Base-by-base conservation (phyloP, 2,797 vertebrate species). In the Oreortyx pictus region DNA sequence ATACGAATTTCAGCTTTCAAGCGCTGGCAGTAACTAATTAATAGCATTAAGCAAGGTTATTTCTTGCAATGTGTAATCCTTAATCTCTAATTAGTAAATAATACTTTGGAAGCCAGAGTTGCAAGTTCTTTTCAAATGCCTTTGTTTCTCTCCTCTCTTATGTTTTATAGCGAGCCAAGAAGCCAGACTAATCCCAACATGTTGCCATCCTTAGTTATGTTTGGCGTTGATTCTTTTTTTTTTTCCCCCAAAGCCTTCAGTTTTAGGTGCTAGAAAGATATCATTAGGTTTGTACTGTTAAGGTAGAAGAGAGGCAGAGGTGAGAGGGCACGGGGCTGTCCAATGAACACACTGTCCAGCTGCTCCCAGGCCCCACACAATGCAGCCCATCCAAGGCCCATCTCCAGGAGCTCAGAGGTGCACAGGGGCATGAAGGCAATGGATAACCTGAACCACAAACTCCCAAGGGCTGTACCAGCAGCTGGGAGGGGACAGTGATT, bases 51-150 rank as follows among this genome's bases (percentile, higher is more conserved):
- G 52, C 64, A 57, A 84, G 67, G 74, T 74, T 92, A 74, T 84
- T 92, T 77, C 71, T 59, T 85, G 68, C 68, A 92, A 82, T 82
- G 92, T 91, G 80, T 84, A 82, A 59, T 35, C 37, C 83, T 81
- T 56, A 80, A 20, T 20, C 44, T 74, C 7, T 83, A 91, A 82
- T 85, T 82, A 86, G 52, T 86, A 86, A 92, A 81, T 81, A 86
- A 86, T 46, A 62, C 29, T 17, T 84, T 18, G 31, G 56, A 76
- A 88, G 7, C 33, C 81, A 84, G 73, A 88, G 75, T 22, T 80
- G 49, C 64, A 86, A 29, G 66, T 82, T 91, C 33, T 86, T 73
- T 84, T 82, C 65, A 67, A 49, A 73, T 8, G 15, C 33, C 46
- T 78, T 89, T 89, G 7, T 82, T 93, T 91, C 70, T 91, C 25